Conservation (phyloP, 2,113 vertebrate genomes). For the Hemibagrus wyckioides region DNA sequence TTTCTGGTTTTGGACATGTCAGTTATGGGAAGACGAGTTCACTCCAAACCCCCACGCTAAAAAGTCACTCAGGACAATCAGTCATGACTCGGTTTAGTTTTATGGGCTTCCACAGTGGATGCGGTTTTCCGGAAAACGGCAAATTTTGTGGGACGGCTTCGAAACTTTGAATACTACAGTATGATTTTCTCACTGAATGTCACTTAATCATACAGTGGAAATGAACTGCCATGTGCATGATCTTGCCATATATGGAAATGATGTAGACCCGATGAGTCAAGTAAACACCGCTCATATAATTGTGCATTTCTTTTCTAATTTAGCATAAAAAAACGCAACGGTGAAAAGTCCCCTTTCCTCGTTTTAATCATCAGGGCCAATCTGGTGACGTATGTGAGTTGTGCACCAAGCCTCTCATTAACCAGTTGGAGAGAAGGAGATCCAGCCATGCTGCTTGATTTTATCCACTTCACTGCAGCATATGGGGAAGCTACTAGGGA, state of each 20-base stretch:
- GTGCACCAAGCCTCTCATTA: conserved; percentile 11
- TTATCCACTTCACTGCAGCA: conserved; percentile 26
- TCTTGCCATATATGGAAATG: not conserved
- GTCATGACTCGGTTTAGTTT: not conserved
- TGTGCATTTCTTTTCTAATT: not conserved
- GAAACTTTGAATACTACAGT: no score
- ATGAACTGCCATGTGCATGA: not conserved
- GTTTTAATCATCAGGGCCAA: conserved; percentile 2
- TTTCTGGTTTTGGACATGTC: conserved; percentile 59
- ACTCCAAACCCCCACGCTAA: conserved; percentile 48
- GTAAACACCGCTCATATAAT: not conserved
- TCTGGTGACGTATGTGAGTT: conserved; percentile 16
- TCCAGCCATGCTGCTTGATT: not conserved
- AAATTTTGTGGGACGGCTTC: not conserved
- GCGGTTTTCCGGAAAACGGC: not conserved
- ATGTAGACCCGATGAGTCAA: not conserved
- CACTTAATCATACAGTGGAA: not conserved
- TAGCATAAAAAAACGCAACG: not conserved
- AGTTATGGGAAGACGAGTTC: conserved; percentile 66
- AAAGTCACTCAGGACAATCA: not conserved
- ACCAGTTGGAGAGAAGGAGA: conserved; percentile 9
- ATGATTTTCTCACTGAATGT: no score
- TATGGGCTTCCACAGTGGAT: not conserved
- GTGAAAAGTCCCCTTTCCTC: conserved; percentile 3
- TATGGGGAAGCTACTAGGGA: conserved; percentile 1